These are phyloP conservation scores for Gymnopithys bicolor DNA, from an alignment of 2,797 vertebrate genomes.

Conservation along the genomic window DNA sequence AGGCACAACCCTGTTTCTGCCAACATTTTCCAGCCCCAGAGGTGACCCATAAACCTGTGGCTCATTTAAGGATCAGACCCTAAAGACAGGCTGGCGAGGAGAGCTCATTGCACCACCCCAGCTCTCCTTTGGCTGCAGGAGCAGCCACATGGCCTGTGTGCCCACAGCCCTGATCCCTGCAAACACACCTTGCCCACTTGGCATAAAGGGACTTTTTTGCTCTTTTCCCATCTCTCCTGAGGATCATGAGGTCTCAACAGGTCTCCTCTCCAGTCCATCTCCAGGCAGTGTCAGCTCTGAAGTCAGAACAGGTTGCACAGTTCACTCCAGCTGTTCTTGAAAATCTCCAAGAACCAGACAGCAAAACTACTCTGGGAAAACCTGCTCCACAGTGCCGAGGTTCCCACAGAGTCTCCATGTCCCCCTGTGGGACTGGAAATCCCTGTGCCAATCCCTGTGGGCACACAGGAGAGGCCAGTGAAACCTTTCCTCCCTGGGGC, in stretches of 20 bases:
- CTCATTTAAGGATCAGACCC: not conserved
- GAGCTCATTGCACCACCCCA: not conserved
- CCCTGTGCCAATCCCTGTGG: not conserved
- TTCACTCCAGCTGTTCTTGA: not conserved
- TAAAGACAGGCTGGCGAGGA: not conserved
- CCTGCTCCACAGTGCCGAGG: not conserved
- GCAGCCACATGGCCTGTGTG: rapidly evolving
- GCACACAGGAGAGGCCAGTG: not conserved
- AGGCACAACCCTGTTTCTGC: not conserved
- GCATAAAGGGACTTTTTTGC: not conserved
- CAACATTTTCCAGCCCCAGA: not conserved
- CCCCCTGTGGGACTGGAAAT: not conserved
- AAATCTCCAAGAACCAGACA: rapidly evolving
- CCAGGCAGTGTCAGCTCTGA: not conserved
- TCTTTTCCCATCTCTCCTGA: not conserved
- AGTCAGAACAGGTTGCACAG: not conserved
- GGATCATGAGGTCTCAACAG: not conserved
- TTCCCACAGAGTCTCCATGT: not conserved
- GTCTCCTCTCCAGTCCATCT: not conserved
- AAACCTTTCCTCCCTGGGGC: not conserved
- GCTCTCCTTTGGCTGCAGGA: not conserved
- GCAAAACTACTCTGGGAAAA: not conserved
- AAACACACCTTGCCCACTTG: not conserved
- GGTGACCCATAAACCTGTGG: not conserved
- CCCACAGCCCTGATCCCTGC: not conserved